Conservation (phyloP, 2,888 invertebrate genomes). For the Aporophyla lueneburgensis region DNA sequence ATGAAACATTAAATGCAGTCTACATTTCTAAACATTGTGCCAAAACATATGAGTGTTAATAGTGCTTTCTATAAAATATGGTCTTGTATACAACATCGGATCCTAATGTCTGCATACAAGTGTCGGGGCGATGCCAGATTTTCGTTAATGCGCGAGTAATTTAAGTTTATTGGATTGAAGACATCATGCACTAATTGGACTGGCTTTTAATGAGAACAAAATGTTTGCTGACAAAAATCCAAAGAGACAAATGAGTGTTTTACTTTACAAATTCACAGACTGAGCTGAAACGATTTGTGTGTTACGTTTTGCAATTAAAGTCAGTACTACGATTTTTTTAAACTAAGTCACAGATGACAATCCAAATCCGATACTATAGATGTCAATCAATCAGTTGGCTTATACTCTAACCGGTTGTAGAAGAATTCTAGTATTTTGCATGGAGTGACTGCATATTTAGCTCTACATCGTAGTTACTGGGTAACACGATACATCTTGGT, state of each 20-base stretch:
- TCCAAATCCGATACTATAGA: background rate
- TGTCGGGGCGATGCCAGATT: constrained; percentile 74
- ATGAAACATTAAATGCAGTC: constrained; percentile 22
- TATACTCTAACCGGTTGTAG: background rate
- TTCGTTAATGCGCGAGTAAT: constrained; percentile 67
- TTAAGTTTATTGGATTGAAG: constrained; percentile 59
- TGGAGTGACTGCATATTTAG: background rate
- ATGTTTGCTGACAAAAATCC: constrained; percentile 6
- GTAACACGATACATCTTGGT: background rate
- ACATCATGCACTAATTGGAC: constrained; percentile 55
- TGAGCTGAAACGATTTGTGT: background rate
- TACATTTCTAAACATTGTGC: constrained; percentile 38
- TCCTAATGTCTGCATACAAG: constrained; percentile 72
- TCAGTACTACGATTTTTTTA: background rate
- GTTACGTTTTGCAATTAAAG: background rate
- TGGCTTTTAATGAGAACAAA: constrained; percentile 21
- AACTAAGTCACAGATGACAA: background rate
- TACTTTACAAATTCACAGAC: background rate
- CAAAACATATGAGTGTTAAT: constrained; percentile 54
- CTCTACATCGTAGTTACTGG: background rate
- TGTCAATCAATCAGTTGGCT: background rate
- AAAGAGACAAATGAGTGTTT: constrained; percentile 13
- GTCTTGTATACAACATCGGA: constrained; percentile 62
- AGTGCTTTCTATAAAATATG: constrained; percentile 36
- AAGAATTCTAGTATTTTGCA: background rate